Evolutionary conservation across 2,888 invertebrate species (phyloP), one percentile per base, ranked within the genome.

Genomic region (Stegana nigrithorax): DNA sequence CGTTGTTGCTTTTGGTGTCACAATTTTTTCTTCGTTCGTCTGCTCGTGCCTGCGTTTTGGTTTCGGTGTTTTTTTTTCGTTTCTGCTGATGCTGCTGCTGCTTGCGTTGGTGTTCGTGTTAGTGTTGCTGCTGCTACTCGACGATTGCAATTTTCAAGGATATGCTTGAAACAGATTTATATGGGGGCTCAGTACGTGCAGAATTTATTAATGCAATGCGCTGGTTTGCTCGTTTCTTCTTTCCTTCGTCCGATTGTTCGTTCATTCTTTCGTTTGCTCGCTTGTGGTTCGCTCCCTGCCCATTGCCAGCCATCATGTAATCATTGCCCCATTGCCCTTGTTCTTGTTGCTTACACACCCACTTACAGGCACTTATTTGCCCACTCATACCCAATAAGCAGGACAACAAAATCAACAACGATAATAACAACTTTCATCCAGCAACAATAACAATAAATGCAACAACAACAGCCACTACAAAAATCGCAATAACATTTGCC

Each of bases 61-160:
- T 25, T 50, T 25, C 4, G 21, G 3, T 25, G 4, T 50, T 60
- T 53, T 58, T 58, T 62, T 61, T 67, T 61, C 62, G 6, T 45
- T 64, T 58, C n/a, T 39, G 10, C 61, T 65, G 66, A n/a, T n/a
- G 67, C 58, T 27, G n/a, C 47, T 26, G 42, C 26, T 32, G 27
- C 51, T 62, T 63, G 65, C 60, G 65, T 62, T 56, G 29, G 17
- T 57, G 57, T 36, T 56, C 61, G 17, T 60, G 62, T 66, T 66
- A 67, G 56, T 63, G 60, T 56, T 61, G 50, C 55, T 45, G 47
- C 63, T 69, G 67, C 64, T 66, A 68, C 78, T 71, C n/a, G n/a
- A n/a, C 77, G 73, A 73, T 71, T 80, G 80, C 78, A 79, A 73
- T 82, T 81, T 78, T 80, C 81, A 82, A 81, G 81, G 79, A 80